phyloP scores from a whole-genome alignment of 2,797 vertebrate species.

The Molossus alvarezi region DNA sequence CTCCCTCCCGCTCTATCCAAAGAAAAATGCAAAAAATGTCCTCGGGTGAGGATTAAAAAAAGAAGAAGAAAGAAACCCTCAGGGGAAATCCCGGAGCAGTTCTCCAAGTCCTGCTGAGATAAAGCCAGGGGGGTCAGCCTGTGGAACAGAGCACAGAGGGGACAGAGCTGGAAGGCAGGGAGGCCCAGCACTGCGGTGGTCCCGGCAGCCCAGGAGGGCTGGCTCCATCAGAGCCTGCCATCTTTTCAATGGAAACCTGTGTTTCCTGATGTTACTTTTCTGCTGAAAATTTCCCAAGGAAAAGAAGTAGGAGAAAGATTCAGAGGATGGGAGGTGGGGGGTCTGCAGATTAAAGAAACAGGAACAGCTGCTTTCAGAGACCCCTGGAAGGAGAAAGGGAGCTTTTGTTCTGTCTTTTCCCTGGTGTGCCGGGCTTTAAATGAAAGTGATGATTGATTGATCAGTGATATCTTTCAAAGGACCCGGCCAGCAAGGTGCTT shows the following conservation, averaged over 20 bases:
- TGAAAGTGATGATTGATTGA: slow-evolving; percentile 40
- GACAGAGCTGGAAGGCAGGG: not conserved
- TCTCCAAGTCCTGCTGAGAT: not conserved
- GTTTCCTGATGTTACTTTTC: slow-evolving; percentile 62
- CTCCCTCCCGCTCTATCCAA: too few relatives aligned
- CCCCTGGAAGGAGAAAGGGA: not conserved
- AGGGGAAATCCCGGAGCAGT: not conserved
- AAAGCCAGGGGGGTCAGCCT: not conserved
- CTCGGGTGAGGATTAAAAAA: too few relatives aligned
- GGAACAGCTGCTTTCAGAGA: slow-evolving; percentile 56
- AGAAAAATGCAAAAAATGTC: too few relatives aligned
- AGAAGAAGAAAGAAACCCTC: not conserved
- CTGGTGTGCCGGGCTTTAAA: not conserved
- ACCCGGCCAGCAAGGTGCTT: not conserved
- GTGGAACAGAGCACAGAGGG: not conserved
- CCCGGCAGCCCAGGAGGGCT: not conserved
- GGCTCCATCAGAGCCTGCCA: not conserved
- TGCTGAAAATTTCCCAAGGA: slow-evolving; percentile 28
- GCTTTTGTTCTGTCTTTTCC: slow-evolving; percentile 62
- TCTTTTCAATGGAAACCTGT: slow-evolving; percentile 80
- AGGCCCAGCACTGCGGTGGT: not conserved
- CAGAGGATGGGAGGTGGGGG: not conserved
- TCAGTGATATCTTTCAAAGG: slow-evolving; percentile 22
- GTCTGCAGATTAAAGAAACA: not conserved
- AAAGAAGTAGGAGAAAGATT: not conserved